Evolutionary conservation across 2,113 vertebrate genomes (phyloP).

Genomic region (Stegostoma tigrinum): DNA sequence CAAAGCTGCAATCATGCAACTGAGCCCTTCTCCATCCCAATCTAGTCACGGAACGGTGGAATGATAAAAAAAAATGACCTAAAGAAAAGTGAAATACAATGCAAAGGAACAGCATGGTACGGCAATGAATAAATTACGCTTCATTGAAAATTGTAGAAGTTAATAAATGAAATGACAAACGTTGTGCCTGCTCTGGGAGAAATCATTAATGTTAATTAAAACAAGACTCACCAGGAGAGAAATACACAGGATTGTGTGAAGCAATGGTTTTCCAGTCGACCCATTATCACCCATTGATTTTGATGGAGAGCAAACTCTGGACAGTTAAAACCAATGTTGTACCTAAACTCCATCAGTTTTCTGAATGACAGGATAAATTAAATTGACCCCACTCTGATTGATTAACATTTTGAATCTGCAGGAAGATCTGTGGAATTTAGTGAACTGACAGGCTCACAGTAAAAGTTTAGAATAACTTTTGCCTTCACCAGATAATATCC

Average conservation of each 20-base stretch:
- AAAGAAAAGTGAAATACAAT: not conserved
- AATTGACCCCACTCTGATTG: not conserved
- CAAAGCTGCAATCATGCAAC: too few relatives aligned
- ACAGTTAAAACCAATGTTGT: not conserved
- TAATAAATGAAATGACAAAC: not conserved
- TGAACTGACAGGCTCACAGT: not conserved
- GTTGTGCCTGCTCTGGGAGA: not conserved
- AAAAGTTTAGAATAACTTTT: not conserved
- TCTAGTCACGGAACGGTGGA: not conserved
- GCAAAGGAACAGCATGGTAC: not conserved
- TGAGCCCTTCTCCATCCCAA: too few relatives aligned
- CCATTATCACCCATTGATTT: not conserved
- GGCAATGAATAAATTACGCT: not conserved
- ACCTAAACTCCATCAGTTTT: not conserved
- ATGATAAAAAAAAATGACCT: not conserved
- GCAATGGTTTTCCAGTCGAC: not conserved
- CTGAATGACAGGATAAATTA: not conserved
- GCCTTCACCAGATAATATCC: not conserved
- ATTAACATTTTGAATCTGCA: not conserved
- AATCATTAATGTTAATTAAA: not conserved
- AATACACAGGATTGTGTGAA: too few relatives aligned
- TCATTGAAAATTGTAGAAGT: not conserved
- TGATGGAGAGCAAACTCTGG: too few relatives aligned
- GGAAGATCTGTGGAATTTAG: not conserved
- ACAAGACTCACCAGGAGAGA: too few relatives aligned